Evolutionary conservation across 2,888 invertebrate genomes (phyloP), one percentile per base, ranked within the genome.

Genomic region (Salticus scenicus): DNA sequence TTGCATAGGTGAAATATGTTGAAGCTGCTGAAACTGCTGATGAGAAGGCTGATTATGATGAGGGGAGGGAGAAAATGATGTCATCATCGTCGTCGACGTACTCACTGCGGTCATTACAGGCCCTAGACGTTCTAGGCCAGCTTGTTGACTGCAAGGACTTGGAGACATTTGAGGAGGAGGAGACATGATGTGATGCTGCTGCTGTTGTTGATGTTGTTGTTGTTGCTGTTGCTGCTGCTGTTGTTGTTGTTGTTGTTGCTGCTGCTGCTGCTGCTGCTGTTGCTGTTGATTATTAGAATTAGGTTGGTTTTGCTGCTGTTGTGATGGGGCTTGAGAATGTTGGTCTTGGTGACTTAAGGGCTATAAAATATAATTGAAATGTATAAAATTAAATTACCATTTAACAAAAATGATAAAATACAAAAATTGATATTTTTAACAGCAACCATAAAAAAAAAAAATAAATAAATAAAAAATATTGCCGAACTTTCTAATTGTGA

Each of bases 161-260:
- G 83, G 72, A 28, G 77, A 84, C 83, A 84, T 84, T 30, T 84
- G 80, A 8, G 67, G 81, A 1, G 83, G 83, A 12, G 83, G 83
- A 30, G 83, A 75, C 2, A 75, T 76, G 51, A 84, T 84, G 30
- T 76, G 31, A 14, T 84, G 83, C 20, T 84, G 83, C 42, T 69
- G 74, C 17, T 79, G 79, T 20, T 80, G 80, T 33, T 63, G 67
- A 12, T 66, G 64, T 8, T 41, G 33, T 10, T 28, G 64, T 14
- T 47, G 63, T 63, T 76, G 75, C 33, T 31, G 70, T 41, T 37
- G 70, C 47, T 31, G 30, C 17, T 71, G 41, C n/a, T 82, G 75
- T 47, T 76, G 80, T 12, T 73, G 73, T 17, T 81, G 81, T 14
- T 81, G 74, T 20, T 72, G 79, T 14, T 78, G 63, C 30, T 71